Percentiles rank a stretch among this genome's conserved stretches.
phyloP scores from a whole-genome alignment of 1,140 invertebrate genomes.

The Ceratina calcarata region DNA sequence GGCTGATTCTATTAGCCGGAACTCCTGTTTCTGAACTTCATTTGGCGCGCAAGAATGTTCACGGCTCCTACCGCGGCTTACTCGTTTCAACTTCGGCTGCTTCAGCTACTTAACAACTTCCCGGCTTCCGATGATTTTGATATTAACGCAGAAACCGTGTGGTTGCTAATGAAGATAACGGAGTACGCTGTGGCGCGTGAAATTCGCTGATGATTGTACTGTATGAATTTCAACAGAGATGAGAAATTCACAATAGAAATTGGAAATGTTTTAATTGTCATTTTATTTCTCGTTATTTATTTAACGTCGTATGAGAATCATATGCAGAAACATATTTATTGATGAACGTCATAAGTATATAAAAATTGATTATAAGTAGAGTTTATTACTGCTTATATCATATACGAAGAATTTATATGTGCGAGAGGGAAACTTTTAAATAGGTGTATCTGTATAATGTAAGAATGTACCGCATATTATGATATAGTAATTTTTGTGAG shows the following conservation, averaged over 20 bases:
- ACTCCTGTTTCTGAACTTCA: slow-evolving; percentile 59
- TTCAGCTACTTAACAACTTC: neutral
- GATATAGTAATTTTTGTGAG: slow-evolving; percentile 1
- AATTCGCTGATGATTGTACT: neutral
- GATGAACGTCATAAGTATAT: no score
- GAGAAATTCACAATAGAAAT: neutral
- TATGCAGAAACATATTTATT: no score
- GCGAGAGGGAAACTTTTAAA: no score
- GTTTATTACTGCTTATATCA: no score
- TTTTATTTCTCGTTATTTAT: no score
- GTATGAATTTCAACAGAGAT: neutral
- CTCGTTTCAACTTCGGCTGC: neutral
- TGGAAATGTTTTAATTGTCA: no score
- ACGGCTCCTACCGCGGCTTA: neutral
- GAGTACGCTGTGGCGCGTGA: no score
- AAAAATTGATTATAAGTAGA: no score
- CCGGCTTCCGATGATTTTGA: slow-evolving; percentile 14
- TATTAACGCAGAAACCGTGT: neutral
- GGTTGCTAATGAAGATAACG: neutral
- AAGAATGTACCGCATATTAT: neutral
- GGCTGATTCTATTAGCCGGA: slow-evolving; percentile 61
- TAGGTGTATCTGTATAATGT: no score
- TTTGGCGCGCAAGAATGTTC: slow-evolving; percentile 50
- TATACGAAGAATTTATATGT: no score
- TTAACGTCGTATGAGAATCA: no score